Evolutionary conservation across 2,113 vertebrate species (phyloP), one percentile per base, ranked within the genome.

Genomic region (Melanocharis versteri): DNA sequence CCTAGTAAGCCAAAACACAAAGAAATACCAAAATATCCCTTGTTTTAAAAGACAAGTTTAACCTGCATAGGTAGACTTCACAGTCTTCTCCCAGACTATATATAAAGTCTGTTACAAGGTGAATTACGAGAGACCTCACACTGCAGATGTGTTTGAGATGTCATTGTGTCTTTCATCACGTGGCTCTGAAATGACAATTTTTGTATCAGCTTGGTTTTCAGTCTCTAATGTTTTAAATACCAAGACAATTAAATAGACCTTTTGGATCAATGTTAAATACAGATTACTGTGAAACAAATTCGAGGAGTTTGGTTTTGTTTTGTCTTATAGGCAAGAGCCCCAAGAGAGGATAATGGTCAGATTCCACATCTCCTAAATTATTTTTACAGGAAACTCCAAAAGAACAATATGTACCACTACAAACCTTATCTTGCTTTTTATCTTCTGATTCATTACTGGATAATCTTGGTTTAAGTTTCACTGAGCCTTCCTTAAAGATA

Each of bases 401-500:
- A 30, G 4, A 86, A 58, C 6, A 58, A 6, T 15, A 90, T 19
- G 7, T 56, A 80, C 40, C 6, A 10, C 27, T 66, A 85, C 77
- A 72, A 97, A 99, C 99, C 97, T 98, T 99, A 51, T 99, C 99
- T 71, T 94, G 39, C 78, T 98, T 99, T 95, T 97, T 99, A n/a
- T 99, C 98, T 82, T 99, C 99, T 7, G 85, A 93, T 26, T 99
- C 99, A 58, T 96, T 96, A 93, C 96, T 98, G 20, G 98, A 96
- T 76, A 98, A 96, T 85, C 99, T 98, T 31, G 97, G 96, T 77
- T 98, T 99, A 61, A 99, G 98, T 97, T 99, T 99, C 87, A 99
- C 98, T 7, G 99, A 99, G 8, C 98, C 99, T 96, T 99, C 98
- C 68, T 98, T 98, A 98, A 99, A 99, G 95, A 99, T 99, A 89